phyloP scores from a whole-genome alignment of 64 coral and sea anemone species.

The Montipora capricornis region DNA sequence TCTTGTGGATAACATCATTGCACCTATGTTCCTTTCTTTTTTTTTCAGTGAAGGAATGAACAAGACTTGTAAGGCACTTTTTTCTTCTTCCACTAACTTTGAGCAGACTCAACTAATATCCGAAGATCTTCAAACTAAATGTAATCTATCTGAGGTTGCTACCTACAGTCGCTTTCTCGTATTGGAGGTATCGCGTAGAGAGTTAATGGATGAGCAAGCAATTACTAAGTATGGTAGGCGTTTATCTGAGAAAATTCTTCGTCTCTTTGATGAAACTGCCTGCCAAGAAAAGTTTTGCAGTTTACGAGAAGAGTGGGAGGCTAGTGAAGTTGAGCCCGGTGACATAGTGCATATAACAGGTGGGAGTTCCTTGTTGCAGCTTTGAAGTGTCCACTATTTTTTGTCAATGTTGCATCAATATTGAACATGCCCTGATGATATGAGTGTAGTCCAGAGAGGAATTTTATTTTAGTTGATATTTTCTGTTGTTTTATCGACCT shows the following conservation, averaged over 20 bases:
- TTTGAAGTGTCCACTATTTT: too few relatives aligned
- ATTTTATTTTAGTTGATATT: too few relatives aligned
- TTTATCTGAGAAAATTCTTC: constrained; percentile 85
- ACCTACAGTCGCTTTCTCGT: constrained; percentile 86
- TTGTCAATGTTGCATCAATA: too few relatives aligned
- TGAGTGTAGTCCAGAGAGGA: too few relatives aligned
- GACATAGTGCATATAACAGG: constrained; percentile 95
- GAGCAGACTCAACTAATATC: background rate
- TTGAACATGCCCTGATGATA: too few relatives aligned
- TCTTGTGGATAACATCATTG: background rate
- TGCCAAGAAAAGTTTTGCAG: constrained; percentile 82
- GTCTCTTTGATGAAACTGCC: constrained; percentile 84
- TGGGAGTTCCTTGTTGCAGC: background rate
- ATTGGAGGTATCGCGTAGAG: constrained; percentile 86
- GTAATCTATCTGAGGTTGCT: background rate
- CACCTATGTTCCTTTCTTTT: background rate
- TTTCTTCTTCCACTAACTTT: background rate
- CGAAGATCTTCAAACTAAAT: constrained; percentile 25
- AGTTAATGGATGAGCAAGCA: constrained; percentile 25
- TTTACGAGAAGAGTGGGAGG: constrained; percentile 90
- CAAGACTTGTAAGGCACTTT: background rate
- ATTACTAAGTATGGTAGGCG: constrained; percentile 27
- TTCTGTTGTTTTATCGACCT: too few relatives aligned
- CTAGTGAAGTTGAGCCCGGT: constrained; percentile 93
- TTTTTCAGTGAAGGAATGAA: background rate